Conservation (phyloP, 2,888 invertebrate species). For the Dascillus cervinus region DNA sequence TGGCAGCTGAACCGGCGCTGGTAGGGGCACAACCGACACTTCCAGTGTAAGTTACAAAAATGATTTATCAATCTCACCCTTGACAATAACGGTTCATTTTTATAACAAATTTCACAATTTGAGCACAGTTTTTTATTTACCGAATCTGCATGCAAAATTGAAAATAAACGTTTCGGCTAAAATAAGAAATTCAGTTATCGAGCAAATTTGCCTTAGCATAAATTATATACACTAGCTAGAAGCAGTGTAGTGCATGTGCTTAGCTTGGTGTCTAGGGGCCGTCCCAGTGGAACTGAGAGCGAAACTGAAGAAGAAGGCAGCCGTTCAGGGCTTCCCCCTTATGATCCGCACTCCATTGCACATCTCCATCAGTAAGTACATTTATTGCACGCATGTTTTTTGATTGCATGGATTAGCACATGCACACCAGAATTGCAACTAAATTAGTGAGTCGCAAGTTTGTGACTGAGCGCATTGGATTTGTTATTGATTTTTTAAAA, state of each 20-base stretch:
- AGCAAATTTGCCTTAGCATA: too few species aligned
- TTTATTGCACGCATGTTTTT: constrained; percentile 13
- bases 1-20: constrained; percentile 49
- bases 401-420: constrained; percentile 11
- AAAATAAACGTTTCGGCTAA: too few species aligned
- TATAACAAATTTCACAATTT: too few species aligned
- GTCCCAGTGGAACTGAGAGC: constrained; percentile 63
- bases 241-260: constrained; percentile 43
- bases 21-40: constrained; percentile 47
- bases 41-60: constrained; percentile 54
- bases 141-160: too few species aligned
- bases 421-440: too few species aligned
- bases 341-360: constrained; percentile 39
- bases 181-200: too few species aligned
- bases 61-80: too few species aligned
- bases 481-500: constrained; percentile 7
- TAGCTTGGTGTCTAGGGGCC: constrained; percentile 47
- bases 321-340: constrained; percentile 41
- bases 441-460: too few species aligned
- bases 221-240: constrained; percentile 5
- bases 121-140: too few species aligned
- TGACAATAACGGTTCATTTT: too few species aligned
- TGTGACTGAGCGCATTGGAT: too few species aligned
- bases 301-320: constrained; percentile 65
- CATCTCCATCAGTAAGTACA: constrained; percentile 51